Conservation (phyloP, 2,888 invertebrate species). For the Drosophila paranaensis region DNA sequence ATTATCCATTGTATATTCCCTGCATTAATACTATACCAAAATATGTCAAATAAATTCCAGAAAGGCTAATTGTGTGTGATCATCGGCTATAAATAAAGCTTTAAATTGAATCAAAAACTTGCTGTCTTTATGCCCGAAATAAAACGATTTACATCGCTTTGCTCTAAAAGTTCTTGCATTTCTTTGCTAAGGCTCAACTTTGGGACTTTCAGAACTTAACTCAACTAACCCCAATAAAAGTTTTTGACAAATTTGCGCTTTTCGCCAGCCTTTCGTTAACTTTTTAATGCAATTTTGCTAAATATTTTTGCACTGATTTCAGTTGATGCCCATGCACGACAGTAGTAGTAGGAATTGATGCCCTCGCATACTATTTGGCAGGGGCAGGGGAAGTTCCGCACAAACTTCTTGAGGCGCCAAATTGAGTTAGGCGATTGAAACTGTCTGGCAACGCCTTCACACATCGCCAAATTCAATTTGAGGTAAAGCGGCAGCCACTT, state of each 20-base stretch:
- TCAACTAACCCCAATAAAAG: constrained; percentile 27
- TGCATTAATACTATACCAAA: not conserved
- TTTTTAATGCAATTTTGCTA: constrained; percentile 74
- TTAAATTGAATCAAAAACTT: not conserved
- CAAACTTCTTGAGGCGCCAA: constrained; percentile 63
- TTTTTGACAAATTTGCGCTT: constrained; percentile 33
- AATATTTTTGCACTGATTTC: constrained; percentile 70
- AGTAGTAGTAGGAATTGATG: constrained; percentile 59
- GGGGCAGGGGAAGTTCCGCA: not conserved
- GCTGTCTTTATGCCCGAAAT: not conserved
- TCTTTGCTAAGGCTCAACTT: constrained; percentile 1
- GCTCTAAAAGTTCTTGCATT: constrained; percentile 4
- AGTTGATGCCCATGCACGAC: constrained; percentile 36
- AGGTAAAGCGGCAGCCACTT: constrained; percentile 65
- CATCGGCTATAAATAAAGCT: not conserved
- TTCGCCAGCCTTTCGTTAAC: constrained; percentile 56
- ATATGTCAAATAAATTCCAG: too few relatives aligned
- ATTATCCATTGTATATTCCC: not conserved
- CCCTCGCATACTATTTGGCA: not conserved
- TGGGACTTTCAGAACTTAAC: constrained; percentile 3
- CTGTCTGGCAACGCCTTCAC: constrained; percentile 45
- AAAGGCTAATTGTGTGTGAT: not conserved
- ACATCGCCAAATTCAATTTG: constrained; percentile 67
- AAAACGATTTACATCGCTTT: not conserved
- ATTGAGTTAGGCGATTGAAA: constrained; percentile 67